phyloP scores from a whole-genome alignment of 2,888 invertebrate species.

The Heliconius charithonia region DNA sequence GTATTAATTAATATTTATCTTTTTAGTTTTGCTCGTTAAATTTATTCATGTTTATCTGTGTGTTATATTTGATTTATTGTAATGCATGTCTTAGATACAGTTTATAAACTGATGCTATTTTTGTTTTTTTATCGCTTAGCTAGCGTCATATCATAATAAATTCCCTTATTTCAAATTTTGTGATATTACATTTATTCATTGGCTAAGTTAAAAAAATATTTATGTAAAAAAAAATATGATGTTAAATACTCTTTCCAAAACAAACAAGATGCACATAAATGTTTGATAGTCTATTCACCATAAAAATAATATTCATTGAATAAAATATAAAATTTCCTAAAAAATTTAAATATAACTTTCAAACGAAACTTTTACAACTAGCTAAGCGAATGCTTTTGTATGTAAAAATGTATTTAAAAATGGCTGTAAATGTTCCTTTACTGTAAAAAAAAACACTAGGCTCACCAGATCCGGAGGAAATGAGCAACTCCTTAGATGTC shows the following conservation, averaged over 20 bases:
- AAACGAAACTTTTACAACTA: neutral
- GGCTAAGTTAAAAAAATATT: neutral
- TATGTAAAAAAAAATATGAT: no score
- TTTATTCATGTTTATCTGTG: neutral
- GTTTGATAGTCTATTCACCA: neutral
- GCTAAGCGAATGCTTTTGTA: slow-evolving; percentile 23
- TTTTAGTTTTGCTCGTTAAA: neutral
- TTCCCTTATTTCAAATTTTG: no score
- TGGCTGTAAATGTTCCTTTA: slow-evolving; percentile 24
- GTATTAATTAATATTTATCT: neutral
- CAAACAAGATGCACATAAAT: neutral
- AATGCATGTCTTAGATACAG: slow-evolving; percentile 7
- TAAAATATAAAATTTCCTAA: neutral
- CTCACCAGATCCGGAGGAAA: slow-evolving; percentile 44
- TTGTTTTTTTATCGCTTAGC: neutral
- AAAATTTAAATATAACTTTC: neutral
- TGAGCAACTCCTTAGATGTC: slow-evolving; percentile 31
- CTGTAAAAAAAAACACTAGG: slow-evolving; percentile 28
- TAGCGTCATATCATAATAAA: neutral
- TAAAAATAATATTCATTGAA: no score
- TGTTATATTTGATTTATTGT: slow-evolving; percentile 5
- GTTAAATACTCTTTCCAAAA: neutral
- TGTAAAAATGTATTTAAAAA: neutral
- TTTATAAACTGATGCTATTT: neutral
- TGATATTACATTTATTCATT: neutral